A percentile compares a stretch with the other conserved stretches of the same genome.
Evolutionary conservation across 2,113 vertebrate genomes (phyloP).

Genomic region (Trogon melanurus): DNA sequence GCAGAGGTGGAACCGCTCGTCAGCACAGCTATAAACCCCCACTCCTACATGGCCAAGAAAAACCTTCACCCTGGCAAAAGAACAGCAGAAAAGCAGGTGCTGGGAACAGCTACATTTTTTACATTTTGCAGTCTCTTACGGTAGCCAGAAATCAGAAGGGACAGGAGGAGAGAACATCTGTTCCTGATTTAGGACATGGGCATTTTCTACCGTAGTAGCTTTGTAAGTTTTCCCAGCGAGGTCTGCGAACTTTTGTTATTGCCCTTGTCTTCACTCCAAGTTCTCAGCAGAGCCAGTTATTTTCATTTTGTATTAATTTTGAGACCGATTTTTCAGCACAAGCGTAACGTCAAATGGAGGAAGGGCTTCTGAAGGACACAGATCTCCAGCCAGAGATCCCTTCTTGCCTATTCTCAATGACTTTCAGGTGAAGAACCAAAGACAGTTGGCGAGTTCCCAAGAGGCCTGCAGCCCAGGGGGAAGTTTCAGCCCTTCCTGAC

Average conservation of each 20-base stretch:
- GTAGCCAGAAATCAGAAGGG: background rate
- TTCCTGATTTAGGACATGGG: background rate
- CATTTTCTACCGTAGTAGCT: background rate
- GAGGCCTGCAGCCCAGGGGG: fast-evolving
- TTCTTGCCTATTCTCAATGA: background rate
- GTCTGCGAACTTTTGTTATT: background rate
- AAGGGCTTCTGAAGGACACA: background rate
- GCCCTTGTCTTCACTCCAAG: background rate
- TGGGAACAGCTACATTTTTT: no score
- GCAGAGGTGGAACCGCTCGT: fast-evolving
- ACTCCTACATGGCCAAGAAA: background rate
- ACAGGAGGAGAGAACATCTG: background rate
- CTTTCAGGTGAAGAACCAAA: background rate
- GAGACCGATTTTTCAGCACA: background rate
- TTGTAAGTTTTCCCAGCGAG: background rate
- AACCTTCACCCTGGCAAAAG: background rate
- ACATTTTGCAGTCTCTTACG: background rate
- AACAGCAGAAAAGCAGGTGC: background rate
- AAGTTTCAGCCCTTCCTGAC: background rate
- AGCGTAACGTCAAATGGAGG: fast-evolving
- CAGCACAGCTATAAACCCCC: background rate
- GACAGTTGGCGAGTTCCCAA: background rate
- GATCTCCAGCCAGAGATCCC: background rate
- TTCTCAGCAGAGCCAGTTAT: background rate
- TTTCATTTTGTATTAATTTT: background rate